Conservation (phyloP, 2,888 invertebrate species). For the Hofmannophila pseudospretella region DNA sequence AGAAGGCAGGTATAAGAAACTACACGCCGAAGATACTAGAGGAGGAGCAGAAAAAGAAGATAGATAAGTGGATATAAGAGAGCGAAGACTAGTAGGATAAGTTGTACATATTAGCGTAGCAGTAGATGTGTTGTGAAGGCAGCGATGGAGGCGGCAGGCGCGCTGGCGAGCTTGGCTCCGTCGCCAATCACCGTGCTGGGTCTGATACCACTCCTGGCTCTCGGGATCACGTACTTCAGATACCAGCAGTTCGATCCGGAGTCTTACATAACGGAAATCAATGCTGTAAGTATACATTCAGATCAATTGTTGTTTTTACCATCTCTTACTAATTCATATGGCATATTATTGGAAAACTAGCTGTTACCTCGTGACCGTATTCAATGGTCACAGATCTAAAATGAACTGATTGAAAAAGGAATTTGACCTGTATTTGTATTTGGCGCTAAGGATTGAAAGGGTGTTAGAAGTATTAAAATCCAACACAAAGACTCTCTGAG, state of each 20-base stretch:
- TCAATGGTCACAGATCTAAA: no score
- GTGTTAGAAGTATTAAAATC: no score
- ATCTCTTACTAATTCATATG: no score
- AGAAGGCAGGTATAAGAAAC: constrained; percentile 81
- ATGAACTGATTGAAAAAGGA: no score
- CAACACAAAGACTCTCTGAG: no score
- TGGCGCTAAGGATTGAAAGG: no score
- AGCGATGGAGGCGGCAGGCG: constrained; percentile 72
- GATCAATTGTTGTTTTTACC: no score
- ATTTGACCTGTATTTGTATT: no score
- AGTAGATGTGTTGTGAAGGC: constrained; percentile 58
- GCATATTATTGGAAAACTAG: no score
- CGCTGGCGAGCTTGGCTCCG: constrained; percentile 77
- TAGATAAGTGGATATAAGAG: constrained; percentile 82
- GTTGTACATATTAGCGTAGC: constrained; percentile 68
- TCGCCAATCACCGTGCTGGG: constrained; percentile 83
- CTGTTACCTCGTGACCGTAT: no score
- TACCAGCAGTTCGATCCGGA: constrained; percentile 91
- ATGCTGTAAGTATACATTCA: constrained; percentile 80
- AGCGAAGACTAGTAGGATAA: constrained; percentile 59
- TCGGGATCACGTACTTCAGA: constrained; percentile 88
- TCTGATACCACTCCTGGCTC: constrained; percentile 88
- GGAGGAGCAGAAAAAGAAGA: constrained; percentile 71
- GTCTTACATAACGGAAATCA: constrained; percentile 83
- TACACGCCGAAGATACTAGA: constrained; percentile 84